A percentile compares a stretch with the other conserved stretches of the same genome.
phyloP scores from a whole-genome alignment of 1,140 invertebrate species.

The Teleopsis dalmanni region DNA sequence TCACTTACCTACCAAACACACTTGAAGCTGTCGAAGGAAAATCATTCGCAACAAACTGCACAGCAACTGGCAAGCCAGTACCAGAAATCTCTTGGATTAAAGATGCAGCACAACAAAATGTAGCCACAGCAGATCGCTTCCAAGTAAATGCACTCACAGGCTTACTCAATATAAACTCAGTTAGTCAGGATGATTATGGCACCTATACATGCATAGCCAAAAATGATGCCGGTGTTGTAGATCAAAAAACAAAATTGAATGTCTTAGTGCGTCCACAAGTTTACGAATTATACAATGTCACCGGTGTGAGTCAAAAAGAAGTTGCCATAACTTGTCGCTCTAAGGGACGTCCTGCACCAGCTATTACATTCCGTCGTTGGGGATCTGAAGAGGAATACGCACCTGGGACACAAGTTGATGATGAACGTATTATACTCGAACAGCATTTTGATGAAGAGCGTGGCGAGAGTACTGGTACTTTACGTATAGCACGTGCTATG shows the following conservation, averaged over 20 bases:
- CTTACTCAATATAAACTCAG: slow-evolving; percentile 63
- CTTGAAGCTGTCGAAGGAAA: slow-evolving; percentile 72
- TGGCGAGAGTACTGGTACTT: slow-evolving; percentile 55
- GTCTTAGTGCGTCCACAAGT: slow-evolving; percentile 73
- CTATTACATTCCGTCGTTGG: slow-evolving; percentile 57
- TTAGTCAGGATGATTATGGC: slow-evolving; percentile 69
- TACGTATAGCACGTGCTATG: slow-evolving; percentile 55
- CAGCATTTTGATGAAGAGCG: slow-evolving; percentile 50
- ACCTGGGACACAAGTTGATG: slow-evolving; percentile 52
- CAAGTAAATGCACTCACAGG: slow-evolving; percentile 63
- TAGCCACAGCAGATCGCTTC: slow-evolving; percentile 63
- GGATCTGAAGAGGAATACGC: slow-evolving; percentile 51
- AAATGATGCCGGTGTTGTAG: slow-evolving; percentile 68
- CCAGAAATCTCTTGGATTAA: slow-evolving; percentile 77
- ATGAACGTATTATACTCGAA: slow-evolving; percentile 56
- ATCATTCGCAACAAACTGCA: slow-evolving; percentile 62
- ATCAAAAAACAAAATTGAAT: slow-evolving; percentile 48
- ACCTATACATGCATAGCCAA: slow-evolving; percentile 74
- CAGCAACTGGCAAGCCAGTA: slow-evolving; percentile 71
- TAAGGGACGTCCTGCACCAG: slow-evolving; percentile 67
- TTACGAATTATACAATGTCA: slow-evolving; percentile 67
- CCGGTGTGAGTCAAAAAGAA: slow-evolving; percentile 55
- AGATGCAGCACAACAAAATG: slow-evolving; percentile 55
- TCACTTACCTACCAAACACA: slow-evolving; percentile 50
- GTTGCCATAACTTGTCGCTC: slow-evolving; percentile 66